Percentiles rank a stretch among this genome's conserved stretches.
Conservation (phyloP, 92 coral and sea anemone species). For the Palythoa grandiflora region DNA sequence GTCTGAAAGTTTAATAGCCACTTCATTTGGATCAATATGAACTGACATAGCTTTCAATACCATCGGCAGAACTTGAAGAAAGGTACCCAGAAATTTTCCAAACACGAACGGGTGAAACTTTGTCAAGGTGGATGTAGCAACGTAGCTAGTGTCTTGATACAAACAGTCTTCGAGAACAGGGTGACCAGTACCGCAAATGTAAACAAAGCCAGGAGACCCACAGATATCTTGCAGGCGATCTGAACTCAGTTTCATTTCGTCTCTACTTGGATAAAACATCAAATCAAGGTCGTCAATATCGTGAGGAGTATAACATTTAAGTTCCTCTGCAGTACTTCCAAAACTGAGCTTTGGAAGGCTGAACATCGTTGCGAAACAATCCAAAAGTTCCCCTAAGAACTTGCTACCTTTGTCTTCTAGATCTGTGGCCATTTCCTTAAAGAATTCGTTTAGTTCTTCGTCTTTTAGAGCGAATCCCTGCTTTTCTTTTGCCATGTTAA, state of each 20-base stretch:
- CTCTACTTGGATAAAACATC: constrained; percentile 60
- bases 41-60: constrained; percentile 13
- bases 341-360: constrained; percentile 6
- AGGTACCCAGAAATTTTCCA: constrained; percentile 38
- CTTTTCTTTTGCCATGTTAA: constrained; percentile 25
- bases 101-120: constrained; percentile 66
- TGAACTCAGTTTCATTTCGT: constrained; percentile 39
- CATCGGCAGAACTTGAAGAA: constrained; percentile 8
- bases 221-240: constrained; percentile 58
- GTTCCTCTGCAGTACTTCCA: constrained; percentile 73
- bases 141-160: constrained; percentile 52
- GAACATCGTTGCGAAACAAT: not conserved
- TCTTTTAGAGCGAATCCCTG: not conserved
- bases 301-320: constrained; percentile 55
- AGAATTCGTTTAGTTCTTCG: constrained; percentile 45
- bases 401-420: constrained; percentile 35
- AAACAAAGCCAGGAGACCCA: constrained; percentile 54
- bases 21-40: constrained; percentile 19
- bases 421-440: constrained; percentile 41
- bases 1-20: constrained; percentile 23
- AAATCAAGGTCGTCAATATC: constrained; percentile 74
- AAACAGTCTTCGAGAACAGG: constrained; percentile 66
- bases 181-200: constrained; percentile 65
- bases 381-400: not conserved
- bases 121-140: constrained; percentile 68